Conservation (phyloP, 1,140 invertebrate genomes). For the Ceratitis capitata region DNA sequence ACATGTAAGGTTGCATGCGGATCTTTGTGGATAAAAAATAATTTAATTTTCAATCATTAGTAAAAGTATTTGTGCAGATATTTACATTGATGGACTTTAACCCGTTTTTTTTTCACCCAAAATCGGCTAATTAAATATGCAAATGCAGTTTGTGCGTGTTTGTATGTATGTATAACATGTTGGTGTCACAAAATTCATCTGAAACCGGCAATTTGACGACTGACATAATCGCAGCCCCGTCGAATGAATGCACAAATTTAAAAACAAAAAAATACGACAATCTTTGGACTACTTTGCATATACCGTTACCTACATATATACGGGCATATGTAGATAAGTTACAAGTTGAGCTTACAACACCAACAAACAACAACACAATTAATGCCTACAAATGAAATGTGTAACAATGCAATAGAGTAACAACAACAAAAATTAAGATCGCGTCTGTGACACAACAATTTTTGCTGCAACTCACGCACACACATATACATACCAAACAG, state of each 20-base stretch:
- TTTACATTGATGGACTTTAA: neutral
- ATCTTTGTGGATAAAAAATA: neutral
- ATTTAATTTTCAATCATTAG: neutral
- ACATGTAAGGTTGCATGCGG: too few species aligned
- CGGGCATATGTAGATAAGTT: too few species aligned
- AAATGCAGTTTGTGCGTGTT: too few species aligned
- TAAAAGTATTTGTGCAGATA: neutral
- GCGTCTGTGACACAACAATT: neutral
- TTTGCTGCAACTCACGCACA: neutral
- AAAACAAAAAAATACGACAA: neutral
- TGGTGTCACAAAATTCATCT: neutral
- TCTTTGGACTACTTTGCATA: neutral
- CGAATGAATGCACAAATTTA: neutral
- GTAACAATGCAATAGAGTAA: neutral
- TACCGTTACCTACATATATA: too few species aligned
- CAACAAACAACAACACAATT: neutral
- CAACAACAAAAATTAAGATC: slow-evolving; percentile 31
- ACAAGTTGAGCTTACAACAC: neutral
- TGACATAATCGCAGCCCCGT: slow-evolving; percentile 23
- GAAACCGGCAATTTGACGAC: neutral
- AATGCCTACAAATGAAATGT: neutral
- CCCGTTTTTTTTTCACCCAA: too few species aligned
- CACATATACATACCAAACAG: neutral
- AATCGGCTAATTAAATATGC: too few species aligned
- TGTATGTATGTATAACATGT: neutral